Evolutionary conservation across 1,140 invertebrate species (phyloP), one percentile per base, ranked within the genome.

Genomic region (Euborellia annulipes): DNA sequence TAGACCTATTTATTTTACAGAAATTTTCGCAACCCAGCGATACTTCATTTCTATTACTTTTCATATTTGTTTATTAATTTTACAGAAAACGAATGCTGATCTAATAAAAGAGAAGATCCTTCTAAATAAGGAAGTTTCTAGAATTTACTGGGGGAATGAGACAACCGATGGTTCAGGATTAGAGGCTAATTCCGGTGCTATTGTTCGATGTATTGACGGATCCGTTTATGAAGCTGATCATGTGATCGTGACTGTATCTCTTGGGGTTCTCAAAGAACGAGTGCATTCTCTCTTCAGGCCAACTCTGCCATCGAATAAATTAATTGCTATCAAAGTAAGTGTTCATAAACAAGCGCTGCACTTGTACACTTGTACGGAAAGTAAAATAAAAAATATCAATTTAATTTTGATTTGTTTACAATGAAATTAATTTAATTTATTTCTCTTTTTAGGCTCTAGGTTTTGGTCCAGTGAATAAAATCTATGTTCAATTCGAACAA

Each of bases 391-490:
- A n/a, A n/a, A n/a, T n/a, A n/a, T n/a, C n/a, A n/a, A n/a, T n/a
- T n/a, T n/a, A n/a, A n/a, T n/a, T n/a, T n/a, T n/a, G n/a, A n/a
- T n/a, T n/a, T n/a, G n/a, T n/a, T n/a, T n/a, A n/a, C n/a, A n/a
- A n/a, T n/a, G n/a, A n/a, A n/a, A n/a, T n/a, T n/a, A n/a, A n/a
- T n/a, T n/a, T n/a, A n/a, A n/a, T n/a, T n/a, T 46, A 36, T 3
- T 19, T 40, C 13, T 22, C 46, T 50, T 50, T 62, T 41, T 45
- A 72, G 56, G 69, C 68, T 14, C 58, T 86, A 1, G 73, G 73
- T 13, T 69, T 83, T 50, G 82, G 81, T 30, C 73, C 74, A 1
- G 70, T 85, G 1, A 73, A 84, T 54, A 87, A 87, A 62, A 73
- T 91, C 40, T 85, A 79, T 52, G 45, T 72, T 4, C 52, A 64